Base-by-base conservation (phyloP, 2,797 vertebrate genomes). In the Ptychobarbus kaznakovi region DNA sequence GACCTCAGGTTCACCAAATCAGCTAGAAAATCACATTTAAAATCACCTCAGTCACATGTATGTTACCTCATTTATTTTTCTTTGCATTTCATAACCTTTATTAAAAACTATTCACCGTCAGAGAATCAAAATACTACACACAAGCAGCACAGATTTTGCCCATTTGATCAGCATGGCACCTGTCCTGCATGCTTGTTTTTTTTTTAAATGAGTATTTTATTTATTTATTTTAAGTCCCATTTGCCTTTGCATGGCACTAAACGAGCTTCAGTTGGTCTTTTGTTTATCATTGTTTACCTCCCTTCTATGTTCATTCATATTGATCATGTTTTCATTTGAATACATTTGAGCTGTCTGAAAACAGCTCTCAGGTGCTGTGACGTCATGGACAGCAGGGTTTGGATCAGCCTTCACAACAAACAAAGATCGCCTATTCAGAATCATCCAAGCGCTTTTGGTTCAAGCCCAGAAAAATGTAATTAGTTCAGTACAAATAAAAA, bases 291-390 rank as follows among this genome's bases (percentile, higher is more conserved):
- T 22, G 53, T 85, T 80, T 85, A 74, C 68, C 68, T 80, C 20
- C 44, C n/a, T 80, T 69, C 16, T 70, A 44, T 86, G 51, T 81
- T 68, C 85, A 70, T 35, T 84, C 53, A 22, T 58, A 86, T 78
- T 86, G 72, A 87, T 88, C 76, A 81, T 90, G 93, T 95, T 96
- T 95, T 99, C 96, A 96, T 91, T 94, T 89, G 94, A 94, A 93
- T 78, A 93, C 94, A 69, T 96, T 96, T 92, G 91, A 95, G 91
- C 93, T 93, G 81, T 95, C 95, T 80, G 91, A 93, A 93, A 94
- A 95, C 94, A 93, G 92, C 94, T 96, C 94, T 96, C 92, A 95
- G 93, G 92, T 93, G 95, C 96, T 96, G 96, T 95, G 95, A 95
- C 96, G 94, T 95, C 92, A 94, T 92, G 92, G 96, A 95, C 96